These are phyloP conservation scores for Mesitornis unicolor DNA, from an alignment of 2,113 vertebrate species.

Conservation along the genomic window DNA sequence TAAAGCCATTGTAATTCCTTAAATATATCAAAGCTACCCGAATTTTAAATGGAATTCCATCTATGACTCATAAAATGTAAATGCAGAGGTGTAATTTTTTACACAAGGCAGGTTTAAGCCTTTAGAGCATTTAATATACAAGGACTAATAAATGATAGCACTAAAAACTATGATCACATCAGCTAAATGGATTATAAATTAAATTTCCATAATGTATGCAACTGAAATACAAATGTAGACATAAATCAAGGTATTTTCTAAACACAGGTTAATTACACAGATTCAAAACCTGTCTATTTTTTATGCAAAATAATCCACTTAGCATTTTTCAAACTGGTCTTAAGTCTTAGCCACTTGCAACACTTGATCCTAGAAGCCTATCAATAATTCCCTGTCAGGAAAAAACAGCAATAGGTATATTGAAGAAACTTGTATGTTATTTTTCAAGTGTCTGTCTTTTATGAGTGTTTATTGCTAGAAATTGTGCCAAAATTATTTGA, in stretches of 20 bases:
- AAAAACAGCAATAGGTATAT: constrained; percentile 84
- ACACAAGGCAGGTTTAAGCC: constrained; percentile 83
- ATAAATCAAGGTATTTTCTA: constrained; percentile 99
- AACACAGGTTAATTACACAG: constrained; percentile 98
- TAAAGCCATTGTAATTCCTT: constrained; percentile 64
- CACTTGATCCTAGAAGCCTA: constrained; percentile 81
- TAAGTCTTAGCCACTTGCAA: constrained; percentile 76
- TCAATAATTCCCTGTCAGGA: constrained; percentile 88
- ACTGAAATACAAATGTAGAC: constrained; percentile 88
- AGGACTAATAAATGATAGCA: constrained; percentile 95
- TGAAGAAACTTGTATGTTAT: constrained; percentile 81
- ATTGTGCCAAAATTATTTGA: constrained; percentile 98
- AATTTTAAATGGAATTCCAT: constrained; percentile 86
- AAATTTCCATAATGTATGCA: constrained; percentile 99
- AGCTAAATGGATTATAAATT: constrained; percentile 99
- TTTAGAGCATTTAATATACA: constrained; percentile 90
- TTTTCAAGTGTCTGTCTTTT: constrained; percentile 90
- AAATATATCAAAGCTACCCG: constrained; percentile 71
- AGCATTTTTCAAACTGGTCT: constrained; percentile 83
- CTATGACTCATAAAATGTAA: constrained; percentile 92
- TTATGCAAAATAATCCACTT: constrained; percentile 99
- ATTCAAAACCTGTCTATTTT: constrained; percentile 92
- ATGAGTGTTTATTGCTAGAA: constrained; percentile 98
- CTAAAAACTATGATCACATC: constrained; percentile 95
- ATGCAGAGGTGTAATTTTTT: constrained; percentile 82